A percentile compares a stretch with the other conserved stretches of the same genome.
These are phyloP conservation scores for Lagopus leucura DNA, from an alignment of 2,113 vertebrate species.

Conservation along the genomic window DNA sequence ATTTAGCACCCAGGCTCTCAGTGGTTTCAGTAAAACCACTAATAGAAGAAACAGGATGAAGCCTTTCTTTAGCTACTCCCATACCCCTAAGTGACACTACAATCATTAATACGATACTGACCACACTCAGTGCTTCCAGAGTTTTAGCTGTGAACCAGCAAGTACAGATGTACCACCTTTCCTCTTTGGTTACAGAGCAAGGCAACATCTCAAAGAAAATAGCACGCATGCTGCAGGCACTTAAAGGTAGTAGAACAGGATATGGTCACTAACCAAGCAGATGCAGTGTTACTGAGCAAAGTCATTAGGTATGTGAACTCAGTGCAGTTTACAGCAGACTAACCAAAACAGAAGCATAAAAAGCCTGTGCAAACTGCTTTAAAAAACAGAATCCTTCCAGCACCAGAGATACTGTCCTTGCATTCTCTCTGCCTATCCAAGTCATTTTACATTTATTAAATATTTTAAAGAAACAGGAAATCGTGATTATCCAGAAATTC, in stretches of 20 bases:
- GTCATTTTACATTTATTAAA: not conserved
- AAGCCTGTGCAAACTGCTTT: not conserved
- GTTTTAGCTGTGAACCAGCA: not conserved
- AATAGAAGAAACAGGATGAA: not conserved
- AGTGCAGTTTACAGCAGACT: not conserved
- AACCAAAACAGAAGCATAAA: not conserved
- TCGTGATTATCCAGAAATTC: not conserved
- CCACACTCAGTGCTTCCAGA: not conserved
- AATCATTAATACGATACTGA: rapidly evolving
- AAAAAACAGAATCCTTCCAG: not conserved
- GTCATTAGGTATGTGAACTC: not conserved
- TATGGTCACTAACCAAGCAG: not conserved
- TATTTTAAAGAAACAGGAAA: not conserved
- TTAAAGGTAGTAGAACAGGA: not conserved
- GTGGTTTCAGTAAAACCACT: not conserved
- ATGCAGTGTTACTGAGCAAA: not conserved
- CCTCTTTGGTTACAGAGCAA: not conserved
- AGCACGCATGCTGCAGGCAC: not conserved
- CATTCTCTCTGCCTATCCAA: not conserved
- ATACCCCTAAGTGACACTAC: not conserved
- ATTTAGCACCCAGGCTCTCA: not conserved
- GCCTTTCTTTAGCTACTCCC: not conserved
- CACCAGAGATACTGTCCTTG: not conserved
- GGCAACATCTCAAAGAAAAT: not conserved
- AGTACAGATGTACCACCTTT: not conserved